Conservation (phyloP, 2,113 vertebrate species). For the Thymallus thymallus region DNA sequence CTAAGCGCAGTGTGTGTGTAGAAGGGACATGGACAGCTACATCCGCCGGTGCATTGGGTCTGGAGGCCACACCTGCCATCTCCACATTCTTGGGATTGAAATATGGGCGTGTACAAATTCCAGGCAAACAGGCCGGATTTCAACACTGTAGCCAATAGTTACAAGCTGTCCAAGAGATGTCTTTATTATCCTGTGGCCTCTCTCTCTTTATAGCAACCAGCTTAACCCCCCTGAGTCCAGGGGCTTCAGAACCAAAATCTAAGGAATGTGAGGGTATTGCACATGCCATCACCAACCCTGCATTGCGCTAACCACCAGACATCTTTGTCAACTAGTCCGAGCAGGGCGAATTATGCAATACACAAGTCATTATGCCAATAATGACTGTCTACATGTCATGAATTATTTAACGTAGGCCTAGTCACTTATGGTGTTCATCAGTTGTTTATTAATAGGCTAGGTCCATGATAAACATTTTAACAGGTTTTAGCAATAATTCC, state of each 20-base stretch:
- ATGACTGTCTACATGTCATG: too few relatives aligned
- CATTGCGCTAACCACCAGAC: too few relatives aligned
- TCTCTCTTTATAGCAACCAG: conserved; percentile 1
- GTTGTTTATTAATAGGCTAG: too few relatives aligned
- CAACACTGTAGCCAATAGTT: conserved; percentile 72
- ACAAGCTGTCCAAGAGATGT: conserved; percentile 76
- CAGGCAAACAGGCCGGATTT: conserved; percentile 66
- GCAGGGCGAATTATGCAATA: too few relatives aligned
- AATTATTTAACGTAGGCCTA: too few relatives aligned
- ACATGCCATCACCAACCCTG: background rate
- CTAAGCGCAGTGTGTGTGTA: background rate
- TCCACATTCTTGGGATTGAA: conserved; percentile 68
- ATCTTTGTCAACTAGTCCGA: too few relatives aligned
- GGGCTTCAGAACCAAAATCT: background rate
- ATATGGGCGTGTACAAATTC: conserved; percentile 64
- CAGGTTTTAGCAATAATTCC: too few relatives aligned
- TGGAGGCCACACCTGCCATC: conserved; percentile 81
- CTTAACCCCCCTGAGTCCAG: background rate
- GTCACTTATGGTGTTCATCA: too few relatives aligned
- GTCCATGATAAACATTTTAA: too few relatives aligned
- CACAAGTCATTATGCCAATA: too few relatives aligned
- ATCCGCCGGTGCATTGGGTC: conserved; percentile 48
- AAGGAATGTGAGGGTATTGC: background rate
- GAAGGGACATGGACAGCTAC: conserved; percentile 10
- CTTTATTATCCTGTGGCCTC: conserved; percentile 65